phyloP scores from a whole-genome alignment of 2,888 invertebrate species.

The Nematopogon swammerdamellus region DNA sequence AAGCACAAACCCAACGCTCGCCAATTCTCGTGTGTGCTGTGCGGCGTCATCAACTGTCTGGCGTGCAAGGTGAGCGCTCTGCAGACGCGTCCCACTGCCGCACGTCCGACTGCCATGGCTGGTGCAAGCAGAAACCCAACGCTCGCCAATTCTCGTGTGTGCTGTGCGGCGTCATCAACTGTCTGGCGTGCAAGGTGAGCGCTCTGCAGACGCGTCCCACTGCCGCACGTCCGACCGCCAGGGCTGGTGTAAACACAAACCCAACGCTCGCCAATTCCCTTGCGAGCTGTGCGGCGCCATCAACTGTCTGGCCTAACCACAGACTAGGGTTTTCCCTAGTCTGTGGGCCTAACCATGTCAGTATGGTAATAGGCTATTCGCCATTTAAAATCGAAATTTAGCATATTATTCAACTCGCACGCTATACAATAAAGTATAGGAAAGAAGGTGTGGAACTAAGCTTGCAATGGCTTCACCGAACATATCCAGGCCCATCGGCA shows the following conservation, averaged over 20 bases:
- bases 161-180: conserved; percentile 61
- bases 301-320: conserved; percentile 87
- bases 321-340: too few relatives aligned
- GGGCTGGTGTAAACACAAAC: neutral
- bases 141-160: conserved; percentile 5
- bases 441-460: too few relatives aligned
- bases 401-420: too few relatives aligned
- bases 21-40: conserved; percentile 81
- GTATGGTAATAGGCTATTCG: too few relatives aligned
- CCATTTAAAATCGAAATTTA: too few relatives aligned
- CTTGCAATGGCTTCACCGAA: too few relatives aligned
- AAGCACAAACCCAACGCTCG: conserved; percentile 85
- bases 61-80: conserved; percentile 68
- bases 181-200: conserved; percentile 79
- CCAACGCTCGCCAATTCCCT: conserved; percentile 5
- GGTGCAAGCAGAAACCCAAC: too few relatives aligned
- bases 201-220: neutral
- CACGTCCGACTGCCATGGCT: conserved; percentile 2
- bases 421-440: too few relatives aligned
- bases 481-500: too few relatives aligned
- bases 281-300: conserved; percentile 33
- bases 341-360: too few relatives aligned
- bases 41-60: conserved; percentile 75
- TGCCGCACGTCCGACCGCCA: conserved; percentile 3
- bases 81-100: conserved; percentile 1